Evolutionary conservation across 2,888 invertebrate species (phyloP).

Genomic region (Crioceris asparagi): DNA sequence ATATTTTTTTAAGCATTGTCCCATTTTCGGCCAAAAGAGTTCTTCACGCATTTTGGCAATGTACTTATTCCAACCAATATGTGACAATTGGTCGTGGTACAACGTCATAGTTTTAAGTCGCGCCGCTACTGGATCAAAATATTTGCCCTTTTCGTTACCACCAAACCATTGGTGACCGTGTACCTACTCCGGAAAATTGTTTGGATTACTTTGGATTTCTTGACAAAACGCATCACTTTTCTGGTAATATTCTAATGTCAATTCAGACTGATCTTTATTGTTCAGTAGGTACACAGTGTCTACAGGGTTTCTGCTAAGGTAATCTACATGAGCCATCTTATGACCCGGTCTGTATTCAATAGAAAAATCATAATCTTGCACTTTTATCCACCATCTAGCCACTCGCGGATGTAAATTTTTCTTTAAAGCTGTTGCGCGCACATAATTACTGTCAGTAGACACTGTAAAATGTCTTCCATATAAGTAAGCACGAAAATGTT

Average conservation of each 20-base stretch:
- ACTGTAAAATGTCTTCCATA: slow-evolving; percentile 20
- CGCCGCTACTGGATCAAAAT: slow-evolving; percentile 15
- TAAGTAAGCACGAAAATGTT: slow-evolving; percentile 16
- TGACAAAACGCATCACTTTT: slow-evolving; percentile 9
- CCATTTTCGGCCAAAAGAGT: slow-evolving; percentile 15
- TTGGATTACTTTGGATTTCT: slow-evolving; percentile 7
- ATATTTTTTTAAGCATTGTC: slow-evolving; percentile 13
- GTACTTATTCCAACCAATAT: slow-evolving; percentile 15
- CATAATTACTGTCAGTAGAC: slow-evolving; percentile 23
- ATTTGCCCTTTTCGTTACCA: slow-evolving; percentile 3
- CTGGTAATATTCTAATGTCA: slow-evolving; percentile 9
- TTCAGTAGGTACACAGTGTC: background rate
- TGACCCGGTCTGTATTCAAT: slow-evolving; percentile 19
- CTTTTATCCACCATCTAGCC: slow-evolving; percentile 20
- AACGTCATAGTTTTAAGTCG: slow-evolving; percentile 9
- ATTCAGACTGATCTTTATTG: slow-evolving; percentile 5
- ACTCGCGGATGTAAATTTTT: slow-evolving; percentile 14
- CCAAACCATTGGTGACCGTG: background rate
- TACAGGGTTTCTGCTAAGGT: slow-evolving; percentile 16
- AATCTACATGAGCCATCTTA: slow-evolving; percentile 17
- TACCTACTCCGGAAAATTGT: slow-evolving; percentile 2
- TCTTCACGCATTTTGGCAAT: slow-evolving; percentile 15
- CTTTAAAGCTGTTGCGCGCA: slow-evolving; percentile 11
- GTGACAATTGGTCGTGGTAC: slow-evolving; percentile 8
- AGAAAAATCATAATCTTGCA: slow-evolving; percentile 20